Base-by-base conservation (phyloP, 1,140 invertebrate species). In the Drosophila baimaii region DNA sequence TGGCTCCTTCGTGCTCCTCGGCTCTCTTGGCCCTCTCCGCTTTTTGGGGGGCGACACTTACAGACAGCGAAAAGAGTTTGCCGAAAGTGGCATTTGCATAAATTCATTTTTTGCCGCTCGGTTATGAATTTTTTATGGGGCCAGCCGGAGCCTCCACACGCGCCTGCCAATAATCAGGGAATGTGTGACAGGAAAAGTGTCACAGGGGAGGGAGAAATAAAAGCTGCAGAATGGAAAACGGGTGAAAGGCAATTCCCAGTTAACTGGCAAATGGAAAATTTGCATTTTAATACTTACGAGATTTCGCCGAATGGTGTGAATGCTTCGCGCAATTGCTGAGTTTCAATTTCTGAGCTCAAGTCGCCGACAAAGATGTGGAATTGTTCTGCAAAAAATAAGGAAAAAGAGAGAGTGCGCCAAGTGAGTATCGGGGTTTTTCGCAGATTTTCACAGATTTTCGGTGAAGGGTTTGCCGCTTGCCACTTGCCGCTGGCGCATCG, bases 281-380 rank as follows among this genome's bases (percentile, higher is more conserved):
- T 85, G 85, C 85, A 90, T 90, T 90, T 90, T 62, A 81, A 75
- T 82, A 94, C 94, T 94, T 92, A 94, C 94, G 98, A 99, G 92
- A 99, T 99, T 93, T 99, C 98, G 88, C 99, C 99, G 92, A 99
- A 99, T 5, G 97, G 97, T 79, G 96, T 95, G 93, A 99, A 99
- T 31, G 99, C 98, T 89, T 99, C 99, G 90, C 97, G 95, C 31
- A 99, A 94, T 58, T 98, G 97, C 92, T 99, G 97, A 58, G 98
- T 99, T 93, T 99, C 98, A 78, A 99, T 98, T 93, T 99, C 99
- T 37, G 98, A 98, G 93, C 98, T 99, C 54, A 99, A 94, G 93
- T 99, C 99, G 51, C 99, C 99, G 62, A 99, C 98, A 93, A 99
- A 99, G 93, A 99, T 99, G 94, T 99, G 98, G 93, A 98, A 98